These are phyloP conservation scores for Recurvirostra avosetta DNA, from an alignment of 2,113 vertebrate species.

Conservation along the genomic window DNA sequence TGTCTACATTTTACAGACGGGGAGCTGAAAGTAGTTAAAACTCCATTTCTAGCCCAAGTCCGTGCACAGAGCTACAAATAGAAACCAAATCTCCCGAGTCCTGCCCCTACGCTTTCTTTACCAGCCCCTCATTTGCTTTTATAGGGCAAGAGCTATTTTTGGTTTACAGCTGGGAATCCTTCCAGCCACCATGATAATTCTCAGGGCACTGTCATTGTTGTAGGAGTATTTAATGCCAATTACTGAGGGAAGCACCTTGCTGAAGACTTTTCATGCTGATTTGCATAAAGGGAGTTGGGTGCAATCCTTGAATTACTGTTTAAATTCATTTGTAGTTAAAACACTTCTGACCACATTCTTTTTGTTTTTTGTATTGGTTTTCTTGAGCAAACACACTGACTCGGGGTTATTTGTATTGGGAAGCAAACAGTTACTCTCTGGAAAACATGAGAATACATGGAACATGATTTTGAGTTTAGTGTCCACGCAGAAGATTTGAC, in stretches of 20 bases:
- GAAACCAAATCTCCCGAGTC: neutral
- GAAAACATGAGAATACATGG: neutral
- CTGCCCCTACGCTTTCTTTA: neutral
- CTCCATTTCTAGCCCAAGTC: neutral
- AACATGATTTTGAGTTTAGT: neutral
- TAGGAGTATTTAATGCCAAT: neutral
- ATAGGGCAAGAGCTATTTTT: conserved; percentile 52
- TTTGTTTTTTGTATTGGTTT: neutral
- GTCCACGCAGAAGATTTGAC: neutral
- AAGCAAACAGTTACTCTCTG: neutral
- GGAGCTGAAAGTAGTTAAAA: neutral
- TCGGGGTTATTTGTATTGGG: neutral
- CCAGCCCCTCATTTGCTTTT: conserved; percentile 42
- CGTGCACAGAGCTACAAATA: neutral
- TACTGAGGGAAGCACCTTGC: neutral
- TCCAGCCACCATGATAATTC: neutral
- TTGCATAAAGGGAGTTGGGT: neutral
- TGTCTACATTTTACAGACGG: neutral
- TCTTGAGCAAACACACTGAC: neutral
- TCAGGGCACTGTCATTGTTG: neutral
- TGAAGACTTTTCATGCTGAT: neutral
- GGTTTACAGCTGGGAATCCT: conserved; percentile 28
- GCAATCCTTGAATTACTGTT: neutral
- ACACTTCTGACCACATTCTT: neutral
- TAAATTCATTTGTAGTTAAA: neutral